Evolutionary conservation across 2,797 vertebrate genomes (phyloP), one percentile per base, ranked within the genome.

Genomic region (Argya squamiceps): DNA sequence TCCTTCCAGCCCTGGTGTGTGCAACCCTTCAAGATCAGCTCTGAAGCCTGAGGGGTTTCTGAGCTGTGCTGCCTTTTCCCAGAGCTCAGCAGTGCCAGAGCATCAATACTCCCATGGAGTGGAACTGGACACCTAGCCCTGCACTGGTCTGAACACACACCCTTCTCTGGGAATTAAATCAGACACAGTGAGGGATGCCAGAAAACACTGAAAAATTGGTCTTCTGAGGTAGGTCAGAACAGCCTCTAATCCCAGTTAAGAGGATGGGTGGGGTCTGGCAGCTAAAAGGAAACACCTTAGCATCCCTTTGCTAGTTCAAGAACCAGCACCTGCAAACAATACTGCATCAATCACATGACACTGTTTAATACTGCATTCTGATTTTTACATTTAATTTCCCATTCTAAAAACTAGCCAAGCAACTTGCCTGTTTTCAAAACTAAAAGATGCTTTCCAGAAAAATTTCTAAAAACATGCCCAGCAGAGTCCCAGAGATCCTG

Each of bases 401-500:
- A 29, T 77, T 88, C 89, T 90, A 88, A 86, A 94, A 93, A 56
- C 29, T 56, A 75, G 92, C 93, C 90, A 95, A 88, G 46, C 1
- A 6, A 76, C 55, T 75, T 73, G 55, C 49, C 65, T 85, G 67
- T 75, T 92, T 91, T 81, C 91, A 89, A 92, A 95, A 89, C 46
- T 34, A 62, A 59, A 87, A 43, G 64, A 81, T 22, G 39, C 41
- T 93, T 94, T 94, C 79, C 95, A 96, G 76, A 94, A 88, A 92
- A 69, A 64, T 4, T 56, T 92, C 71, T 84, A 70, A 88, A 88
- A 92, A 71, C 88, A 91, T 84, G 88, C 69, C 64, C 75, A 92
- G 41, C n/a, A 95, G 67, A 90, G 84, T 92, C 85, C 73, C 84
- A 92, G 87, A 94, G 77, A 71, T 71, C 84, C 75, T 81, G 75